Base-by-base conservation (phyloP, 2,888 invertebrate species). In the Neoscelio sp. region DNA sequence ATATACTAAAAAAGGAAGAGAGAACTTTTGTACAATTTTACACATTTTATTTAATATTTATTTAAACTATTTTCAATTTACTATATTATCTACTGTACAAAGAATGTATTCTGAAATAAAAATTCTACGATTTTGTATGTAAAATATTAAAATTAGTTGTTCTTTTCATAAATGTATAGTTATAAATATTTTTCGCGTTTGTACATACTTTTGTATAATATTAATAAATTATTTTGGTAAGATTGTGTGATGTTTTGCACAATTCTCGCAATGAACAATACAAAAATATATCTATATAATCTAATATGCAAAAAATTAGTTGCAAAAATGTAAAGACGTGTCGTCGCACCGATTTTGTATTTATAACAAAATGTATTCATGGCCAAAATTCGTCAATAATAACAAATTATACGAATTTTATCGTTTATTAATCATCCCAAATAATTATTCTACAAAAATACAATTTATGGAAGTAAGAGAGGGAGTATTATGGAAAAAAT, bases 311-410 rank as follows among this genome's bases (percentile, higher is more conserved):
- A 33, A 2, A 28, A 54, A 7, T 54, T 38, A 54, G 54, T 23
- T 23, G 28, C 38, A 17, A 38, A 40, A 5, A 40, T 40, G 56
- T 28, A 56, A 26, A 40, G 12, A 40, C 10, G 18, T 40, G 18
- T 56, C 44, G 20, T 33, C 33, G 65, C 65, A 67, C 44, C 52
- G 33, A 67, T 40, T 58, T 58, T 67, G n/a, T n/a, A n/a, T 68
- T 56, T 42, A 58, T 48, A 28, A 35, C 46, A 26, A 20, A 42
- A 15, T 50, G 50, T 70, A 58, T 20, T 58, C 40, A 68, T 48
- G 70, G 70, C 70, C 70, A 70, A 70, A 68, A 50, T 60, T 58
- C 50, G 60, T 70, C 58, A 56, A 18, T 46, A 62, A n/a, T n/a
- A n/a, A n/a, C n/a, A n/a, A n/a, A n/a, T n/a, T n/a, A n/a, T n/a